Percentiles rank a stretch among this genome's conserved stretches.
Conservation (phyloP, 2,888 invertebrate genomes). For the Argynnis bischoffii region DNA sequence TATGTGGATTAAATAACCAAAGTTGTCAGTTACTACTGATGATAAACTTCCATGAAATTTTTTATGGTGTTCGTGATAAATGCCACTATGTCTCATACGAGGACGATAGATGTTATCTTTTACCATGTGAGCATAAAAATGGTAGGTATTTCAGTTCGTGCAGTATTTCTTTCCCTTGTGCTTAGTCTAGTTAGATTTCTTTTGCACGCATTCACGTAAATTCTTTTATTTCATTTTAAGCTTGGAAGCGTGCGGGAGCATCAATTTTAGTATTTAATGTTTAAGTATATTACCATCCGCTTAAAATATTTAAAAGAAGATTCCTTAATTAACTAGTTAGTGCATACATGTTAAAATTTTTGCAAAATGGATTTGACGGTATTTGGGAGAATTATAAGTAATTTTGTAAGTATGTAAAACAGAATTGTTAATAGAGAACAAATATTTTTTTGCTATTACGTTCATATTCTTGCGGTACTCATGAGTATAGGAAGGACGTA, state of each 20-base stretch:
- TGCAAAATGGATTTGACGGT: constrained; percentile 66
- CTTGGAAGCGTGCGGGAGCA: constrained; percentile 33
- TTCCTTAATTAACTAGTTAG: not conserved
- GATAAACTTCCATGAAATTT: constrained; percentile 45
- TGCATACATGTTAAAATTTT: not conserved
- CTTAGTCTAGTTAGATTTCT: constrained; percentile 64
- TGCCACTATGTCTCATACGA: constrained; percentile 53
- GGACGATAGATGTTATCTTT: constrained; percentile 58
- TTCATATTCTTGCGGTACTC: too few species aligned
- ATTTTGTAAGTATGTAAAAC: constrained; percentile 65
- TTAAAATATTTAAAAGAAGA: too few species aligned
- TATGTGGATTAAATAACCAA: not conserved
- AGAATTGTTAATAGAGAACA: not conserved
- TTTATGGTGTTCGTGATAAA: constrained; percentile 66
- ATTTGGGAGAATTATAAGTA: constrained; percentile 69
- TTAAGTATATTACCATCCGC: constrained; percentile 9
- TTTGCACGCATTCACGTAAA: constrained; percentile 65
- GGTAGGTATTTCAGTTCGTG: constrained; percentile 49
- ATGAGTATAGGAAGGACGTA: not conserved
- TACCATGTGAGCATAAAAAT: constrained; percentile 66
- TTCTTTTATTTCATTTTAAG: constrained; percentile 34
- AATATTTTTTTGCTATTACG: too few species aligned
- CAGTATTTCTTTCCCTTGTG: constrained; percentile 49
- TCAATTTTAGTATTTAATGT: constrained; percentile 29
- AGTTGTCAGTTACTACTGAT: constrained; percentile 8